phyloP scores from a whole-genome alignment of 2,888 invertebrate species.

The Epsilonema sp. region DNA sequence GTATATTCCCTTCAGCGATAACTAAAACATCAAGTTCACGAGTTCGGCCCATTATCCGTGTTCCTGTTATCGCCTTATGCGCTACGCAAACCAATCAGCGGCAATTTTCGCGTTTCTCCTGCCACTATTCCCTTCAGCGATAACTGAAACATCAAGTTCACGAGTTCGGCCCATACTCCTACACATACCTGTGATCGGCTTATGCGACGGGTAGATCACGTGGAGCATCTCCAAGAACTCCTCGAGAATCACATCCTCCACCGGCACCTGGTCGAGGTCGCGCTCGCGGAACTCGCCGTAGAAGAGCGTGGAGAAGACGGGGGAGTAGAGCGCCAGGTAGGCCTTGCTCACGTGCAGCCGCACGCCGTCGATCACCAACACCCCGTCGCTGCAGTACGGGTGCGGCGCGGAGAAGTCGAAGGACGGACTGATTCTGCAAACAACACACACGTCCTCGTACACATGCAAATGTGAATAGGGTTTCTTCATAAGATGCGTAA shows the following conservation, averaged over 20 bases:
- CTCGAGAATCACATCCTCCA: slow-evolving; percentile 19
- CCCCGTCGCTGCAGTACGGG: slow-evolving; percentile 15
- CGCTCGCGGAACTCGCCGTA: slow-evolving; percentile 19
- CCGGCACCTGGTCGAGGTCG: slow-evolving; percentile 15
- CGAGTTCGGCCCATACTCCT: no score
- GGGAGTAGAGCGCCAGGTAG: slow-evolving; percentile 24
- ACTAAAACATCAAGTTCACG: no score
- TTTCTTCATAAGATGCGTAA: no score
- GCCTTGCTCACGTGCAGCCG: slow-evolving; percentile 19
- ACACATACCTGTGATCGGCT: slow-evolving; percentile 28
- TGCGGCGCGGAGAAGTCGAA: slow-evolving; percentile 18
- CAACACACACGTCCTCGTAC: no score
- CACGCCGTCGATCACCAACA: slow-evolving; percentile 20
- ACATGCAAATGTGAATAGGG: no score
- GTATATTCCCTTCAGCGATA: no score
- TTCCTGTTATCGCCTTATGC: no score
- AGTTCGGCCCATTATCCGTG: no score
- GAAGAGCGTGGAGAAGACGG: slow-evolving; percentile 24
- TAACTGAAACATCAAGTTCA: no score
- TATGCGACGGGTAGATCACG: slow-evolving; percentile 32
- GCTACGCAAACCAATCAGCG: no score
- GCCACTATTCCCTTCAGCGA: no score
- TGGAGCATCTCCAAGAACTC: slow-evolving; percentile 31
- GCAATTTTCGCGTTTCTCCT: no score
- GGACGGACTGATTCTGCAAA: slow-evolving; percentile 14